Evolutionary conservation across 2,797 vertebrate genomes (phyloP), one percentile per base, ranked within the genome.

Genomic region (Sylvia borin): DNA sequence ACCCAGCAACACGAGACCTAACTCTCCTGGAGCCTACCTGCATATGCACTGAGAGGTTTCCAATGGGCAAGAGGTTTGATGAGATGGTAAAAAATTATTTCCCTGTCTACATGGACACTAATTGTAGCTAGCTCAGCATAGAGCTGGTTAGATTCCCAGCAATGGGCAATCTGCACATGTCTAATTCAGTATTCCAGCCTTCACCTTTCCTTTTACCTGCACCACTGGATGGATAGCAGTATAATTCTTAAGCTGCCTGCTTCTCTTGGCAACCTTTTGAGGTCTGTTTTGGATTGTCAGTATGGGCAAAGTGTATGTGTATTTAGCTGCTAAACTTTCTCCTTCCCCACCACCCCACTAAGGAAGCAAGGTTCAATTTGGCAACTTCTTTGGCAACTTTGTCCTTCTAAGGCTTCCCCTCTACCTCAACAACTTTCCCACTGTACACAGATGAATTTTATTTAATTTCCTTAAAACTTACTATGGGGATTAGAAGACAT

Each of bases 21-120:
- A 38, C 57, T 53, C 47, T 2, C 2, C 70, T 2, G 0, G 24
- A 65, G 51, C 47, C 54, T 3, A 5, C 8, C 6, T 15, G 29
- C 1, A 1, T 31, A 1, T 31, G 40, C 58, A 31, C 62, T 0
- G 0, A 31, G 25, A 62, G 2, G 32, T 22, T 78, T 81, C 73
- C 34, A 40, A 7, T 1, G 18, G n/a, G 53, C n/a, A 78, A 60
- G 54, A 75, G 36, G 45, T 65, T 80, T 85, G 50, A 31, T 29
- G 5, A 26, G 31, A 26, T 22, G 8, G 25, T 57, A 32, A 61
- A 40, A 10, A 51, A 38, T 51, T 54, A 16, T 47, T 72, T 55
- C 67, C 10, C 1, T 8, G 51, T 34, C 61, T 55, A 40, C 10
- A 5, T 2, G 10, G 3, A 4, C 32, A 31, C 40, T 72, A 62